phyloP scores from a whole-genome alignment of 2,113 vertebrate genomes.

The Emydura subglobosa region DNA sequence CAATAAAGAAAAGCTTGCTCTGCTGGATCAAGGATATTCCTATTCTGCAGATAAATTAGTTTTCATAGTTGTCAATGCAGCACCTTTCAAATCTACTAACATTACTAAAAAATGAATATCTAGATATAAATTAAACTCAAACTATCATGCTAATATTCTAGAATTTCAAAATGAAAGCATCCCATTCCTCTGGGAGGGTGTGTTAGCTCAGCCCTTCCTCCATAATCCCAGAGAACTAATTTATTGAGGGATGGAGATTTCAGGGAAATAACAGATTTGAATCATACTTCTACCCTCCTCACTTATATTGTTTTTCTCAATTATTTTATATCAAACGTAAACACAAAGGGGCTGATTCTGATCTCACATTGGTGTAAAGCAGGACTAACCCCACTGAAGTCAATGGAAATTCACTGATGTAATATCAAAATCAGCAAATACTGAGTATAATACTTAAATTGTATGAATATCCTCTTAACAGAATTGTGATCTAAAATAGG shows the following conservation, averaged over 20 bases:
- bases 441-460: neutral
- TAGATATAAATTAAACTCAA: constrained; percentile 22
- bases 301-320: neutral
- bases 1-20: neutral
- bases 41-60: neutral
- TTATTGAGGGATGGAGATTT: neutral
- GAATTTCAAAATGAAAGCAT: neutral
- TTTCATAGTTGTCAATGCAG: neutral
- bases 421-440: neutral
- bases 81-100: constrained; percentile 7
- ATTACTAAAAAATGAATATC: constrained; percentile 21
- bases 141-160: neutral
- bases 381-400: neutral
- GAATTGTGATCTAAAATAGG: neutral
- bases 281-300: neutral
- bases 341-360: neutral
- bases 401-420: constrained; percentile 18
- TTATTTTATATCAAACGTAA: neutral
- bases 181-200: neutral
- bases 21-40: neutral
- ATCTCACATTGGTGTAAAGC: neutral
- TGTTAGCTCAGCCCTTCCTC: neutral
- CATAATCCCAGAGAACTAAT: neutral
- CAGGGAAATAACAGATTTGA: neutral
- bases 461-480: neutral